Evolutionary conservation across 2,113 vertebrate genomes (phyloP), one percentile per base, ranked within the genome.

Genomic region (Pitta sordida): DNA sequence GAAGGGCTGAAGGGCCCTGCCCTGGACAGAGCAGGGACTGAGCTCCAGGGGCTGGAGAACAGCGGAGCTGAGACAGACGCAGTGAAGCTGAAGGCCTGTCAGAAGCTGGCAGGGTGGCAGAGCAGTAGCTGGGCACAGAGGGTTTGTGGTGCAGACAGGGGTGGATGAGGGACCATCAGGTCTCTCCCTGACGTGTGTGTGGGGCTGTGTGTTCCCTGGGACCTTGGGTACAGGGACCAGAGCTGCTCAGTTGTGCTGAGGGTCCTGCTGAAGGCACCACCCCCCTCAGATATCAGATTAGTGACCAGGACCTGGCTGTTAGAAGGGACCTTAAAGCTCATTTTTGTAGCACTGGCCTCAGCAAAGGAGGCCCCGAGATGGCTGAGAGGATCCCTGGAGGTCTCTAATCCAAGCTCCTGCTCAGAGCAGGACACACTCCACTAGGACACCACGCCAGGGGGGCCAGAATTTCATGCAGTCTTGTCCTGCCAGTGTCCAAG

Each of bases 211-310:
- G 49, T 64, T 26, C 75, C 19, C 60, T 1, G 3, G 30, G 22
- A 15, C 53, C 63, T 26, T 6, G 53, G 63, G 27, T 21, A 9
- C 10, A 0, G 1, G 48, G 19, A 18, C 10, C 20, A 67, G 36
- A 18, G 34, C 0, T 69, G 20, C 14, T 67, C 49, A 18, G 5
- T 5, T 62, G 48, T 76, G 58, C 43, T 49, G 43, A 46, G 34
- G 20, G 32, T 55, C 7, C 70, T 44, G 52, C 29, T 4, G 51
- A 65, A 48, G 49, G 46, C 59, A 62, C 39, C 23, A 9, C 2
- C 10, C 23, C 29, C 2, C 0, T 11, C 6, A 30, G 43, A 37
- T 9, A 8, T 3, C 16, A 43, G 3, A 23, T 0, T 39, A 46
- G 21, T 11, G 48, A n/a, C 9, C 48, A 29, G 59, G 32, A 23